Percentiles rank a stretch among this genome's conserved stretches.
Evolutionary conservation across 1,140 invertebrate genomes (phyloP).

Genomic region (Brachystomella parvula): DNA sequence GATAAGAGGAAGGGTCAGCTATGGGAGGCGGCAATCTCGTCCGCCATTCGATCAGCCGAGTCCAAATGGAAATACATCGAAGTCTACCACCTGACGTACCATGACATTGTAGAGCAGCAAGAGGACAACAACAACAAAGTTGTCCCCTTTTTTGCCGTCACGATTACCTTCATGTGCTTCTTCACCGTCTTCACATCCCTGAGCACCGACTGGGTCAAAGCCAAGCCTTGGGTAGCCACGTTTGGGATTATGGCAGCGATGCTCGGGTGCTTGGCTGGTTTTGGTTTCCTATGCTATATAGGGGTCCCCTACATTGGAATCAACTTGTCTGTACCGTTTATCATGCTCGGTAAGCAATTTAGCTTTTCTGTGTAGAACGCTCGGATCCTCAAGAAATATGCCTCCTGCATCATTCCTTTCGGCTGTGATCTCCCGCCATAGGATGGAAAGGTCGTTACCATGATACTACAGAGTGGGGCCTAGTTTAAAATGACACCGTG

Average conservation of each 20-base stretch:
- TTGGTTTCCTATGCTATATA: constrained; percentile 79
- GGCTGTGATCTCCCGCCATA: too few species aligned
- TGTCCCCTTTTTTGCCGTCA: constrained; percentile 77
- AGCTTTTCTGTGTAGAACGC: neutral
- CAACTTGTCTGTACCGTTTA: constrained; percentile 83
- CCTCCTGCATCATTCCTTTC: too few species aligned
- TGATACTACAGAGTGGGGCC: too few species aligned
- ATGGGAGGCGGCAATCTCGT: neutral
- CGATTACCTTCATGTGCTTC: constrained; percentile 72
- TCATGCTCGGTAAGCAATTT: constrained; percentile 72
- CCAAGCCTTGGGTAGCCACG: constrained; percentile 82
- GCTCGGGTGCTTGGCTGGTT: constrained; percentile 77
- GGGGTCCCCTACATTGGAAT: constrained; percentile 88
- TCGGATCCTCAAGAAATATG: too few species aligned
- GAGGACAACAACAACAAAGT: constrained; percentile 80
- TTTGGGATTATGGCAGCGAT: constrained; percentile 79
- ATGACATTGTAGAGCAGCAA: constrained; percentile 74
- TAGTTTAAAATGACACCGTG: too few species aligned
- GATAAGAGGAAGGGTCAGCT: neutral
- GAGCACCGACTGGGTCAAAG: constrained; percentile 75
- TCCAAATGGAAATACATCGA: constrained; percentile 70
- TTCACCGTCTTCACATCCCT: constrained; percentile 62
- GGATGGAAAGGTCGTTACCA: too few species aligned
- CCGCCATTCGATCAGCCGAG: neutral
- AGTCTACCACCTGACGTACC: constrained; percentile 69